phyloP scores from a whole-genome alignment of 2,888 invertebrate species.

The Cremastinae sp. region DNA sequence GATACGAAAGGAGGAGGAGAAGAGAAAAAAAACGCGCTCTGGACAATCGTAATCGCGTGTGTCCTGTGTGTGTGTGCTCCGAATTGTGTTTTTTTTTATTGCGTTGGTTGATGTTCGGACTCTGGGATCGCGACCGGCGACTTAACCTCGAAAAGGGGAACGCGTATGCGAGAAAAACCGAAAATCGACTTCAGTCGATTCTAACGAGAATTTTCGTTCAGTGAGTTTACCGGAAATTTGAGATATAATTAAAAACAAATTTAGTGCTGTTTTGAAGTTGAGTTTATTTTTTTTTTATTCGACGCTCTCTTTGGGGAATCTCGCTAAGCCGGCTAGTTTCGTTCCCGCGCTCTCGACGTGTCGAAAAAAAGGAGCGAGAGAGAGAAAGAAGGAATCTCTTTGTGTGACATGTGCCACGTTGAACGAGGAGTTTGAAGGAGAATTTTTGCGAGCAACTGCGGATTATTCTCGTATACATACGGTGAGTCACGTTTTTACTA shows the following conservation, averaged over 20 bases:
- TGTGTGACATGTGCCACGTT: slow-evolving; percentile 72
- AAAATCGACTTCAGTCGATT: slow-evolving; percentile 7
- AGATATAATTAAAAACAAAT: slow-evolving; percentile 29
- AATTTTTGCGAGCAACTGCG: slow-evolving; percentile 69
- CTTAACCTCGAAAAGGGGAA: slow-evolving; percentile 45
- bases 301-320: slow-evolving; percentile 1
- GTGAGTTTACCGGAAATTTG: neutral
- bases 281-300: slow-evolving; percentile 16
- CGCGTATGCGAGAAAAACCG: slow-evolving; percentile 15
- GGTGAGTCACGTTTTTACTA: slow-evolving; percentile 67
- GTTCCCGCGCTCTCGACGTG: slow-evolving; percentile 19
- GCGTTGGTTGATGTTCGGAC: slow-evolving; percentile 2
- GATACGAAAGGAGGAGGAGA: neutral
- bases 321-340: slow-evolving; percentile 21
- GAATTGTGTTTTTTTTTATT: slow-evolving; percentile 1
- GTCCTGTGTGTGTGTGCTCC: slow-evolving; percentile 22
- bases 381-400: slow-evolving; percentile 49
- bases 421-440: slow-evolving; percentile 64
- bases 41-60: slow-evolving; percentile 29
- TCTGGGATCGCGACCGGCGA: slow-evolving; percentile 35
- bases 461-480: slow-evolving; percentile 76
- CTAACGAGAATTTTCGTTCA: neutral
- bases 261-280: neutral
- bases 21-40: slow-evolving; percentile 8
- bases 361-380: slow-evolving; percentile 34